Base-by-base conservation (phyloP, 2,888 invertebrate genomes). In the Clunio marinus region DNA sequence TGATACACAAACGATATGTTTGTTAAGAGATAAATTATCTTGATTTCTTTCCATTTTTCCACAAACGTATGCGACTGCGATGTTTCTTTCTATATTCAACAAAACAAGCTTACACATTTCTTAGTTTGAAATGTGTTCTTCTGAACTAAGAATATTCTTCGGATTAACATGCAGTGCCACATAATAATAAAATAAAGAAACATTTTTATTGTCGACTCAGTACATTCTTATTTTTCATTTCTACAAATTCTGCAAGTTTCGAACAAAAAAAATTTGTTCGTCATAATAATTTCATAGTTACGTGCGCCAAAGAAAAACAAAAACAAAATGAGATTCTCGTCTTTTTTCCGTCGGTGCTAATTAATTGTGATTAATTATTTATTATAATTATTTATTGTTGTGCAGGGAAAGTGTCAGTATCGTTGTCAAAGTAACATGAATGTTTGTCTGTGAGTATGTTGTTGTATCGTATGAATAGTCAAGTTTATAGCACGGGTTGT, bases 281-380 rank as follows among this genome's bases (percentile, higher is more conserved):
- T n/a, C n/a, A 41, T 41, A n/a, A 41, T 41, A 41, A n/a, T n/a
- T n/a, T 41, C 20, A 20, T 22, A 8, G 51, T 8, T 20, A 8
- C n/a, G 51, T 8, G 17, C n/a, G 41, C 5, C 10, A 41, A n/a
- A 41, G 15, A 3, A 41, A 41, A 13, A 41, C n/a, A 22, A 32
- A 32, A 32, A 10, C n/a, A 51, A 10, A 51, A 51, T 5, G 7
- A 2, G 22, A 51, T 51, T 51, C 20, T 51, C 51, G 17, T 22
- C 7, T 51, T 51, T 17, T 51, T 8, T 17, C 3, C 8, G 51
- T 8, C 17, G 15, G 51, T 20, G 51, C 51, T 51, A 51, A 51
- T 51, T 51, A 51, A 51, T 51, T 51, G 51, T 51, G 51, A 51
- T 51, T 51, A 51, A 51, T 51, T 51, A 51, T 51, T 51, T 51